phyloP scores from a whole-genome alignment of 2,888 invertebrate species.

The Aspidiotus rigidus region DNA sequence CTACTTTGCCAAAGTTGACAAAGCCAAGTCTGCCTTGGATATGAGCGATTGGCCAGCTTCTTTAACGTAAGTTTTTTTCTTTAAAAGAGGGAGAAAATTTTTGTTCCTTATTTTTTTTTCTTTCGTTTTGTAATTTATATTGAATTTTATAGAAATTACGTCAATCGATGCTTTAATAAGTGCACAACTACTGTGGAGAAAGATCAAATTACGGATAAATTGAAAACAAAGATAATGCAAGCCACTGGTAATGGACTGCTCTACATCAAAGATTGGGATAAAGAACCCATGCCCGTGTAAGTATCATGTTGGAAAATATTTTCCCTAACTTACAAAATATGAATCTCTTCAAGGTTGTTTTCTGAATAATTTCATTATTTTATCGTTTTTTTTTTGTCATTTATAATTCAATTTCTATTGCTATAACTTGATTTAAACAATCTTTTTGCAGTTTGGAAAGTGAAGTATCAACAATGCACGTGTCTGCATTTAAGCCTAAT shows the following conservation, averaged over 20 bases:
- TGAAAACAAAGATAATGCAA: slow-evolving; percentile 87
- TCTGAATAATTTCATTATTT: neutral
- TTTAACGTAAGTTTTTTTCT: slow-evolving; percentile 29
- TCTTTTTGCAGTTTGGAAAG: slow-evolving; percentile 35
- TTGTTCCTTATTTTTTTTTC: neutral
- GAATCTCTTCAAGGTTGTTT: neutral
- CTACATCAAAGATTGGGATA: slow-evolving; percentile 87
- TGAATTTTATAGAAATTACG: slow-evolving; percentile 54
- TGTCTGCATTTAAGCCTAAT: slow-evolving; percentile 26
- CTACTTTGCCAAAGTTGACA: slow-evolving; percentile 36
- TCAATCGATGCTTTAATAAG: slow-evolving; percentile 83
- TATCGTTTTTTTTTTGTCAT: neutral
- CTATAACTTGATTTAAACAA: neutral
- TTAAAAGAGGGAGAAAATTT: neutral
- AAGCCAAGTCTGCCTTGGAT: slow-evolving; percentile 19
- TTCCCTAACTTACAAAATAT: neutral
- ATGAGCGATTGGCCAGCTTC: slow-evolving; percentile 37
- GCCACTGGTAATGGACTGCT: slow-evolving; percentile 80
- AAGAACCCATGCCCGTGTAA: slow-evolving; percentile 73
- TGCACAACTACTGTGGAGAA: slow-evolving; percentile 80
- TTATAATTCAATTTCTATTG: neutral
- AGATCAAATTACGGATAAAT: slow-evolving; percentile 85
- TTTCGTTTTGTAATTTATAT: no score
- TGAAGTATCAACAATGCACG: slow-evolving; percentile 35
- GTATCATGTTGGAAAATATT: slow-evolving; percentile 22